phyloP scores from a whole-genome alignment of 2,113 vertebrate genomes.

The Alexandromys fortis region DNA sequence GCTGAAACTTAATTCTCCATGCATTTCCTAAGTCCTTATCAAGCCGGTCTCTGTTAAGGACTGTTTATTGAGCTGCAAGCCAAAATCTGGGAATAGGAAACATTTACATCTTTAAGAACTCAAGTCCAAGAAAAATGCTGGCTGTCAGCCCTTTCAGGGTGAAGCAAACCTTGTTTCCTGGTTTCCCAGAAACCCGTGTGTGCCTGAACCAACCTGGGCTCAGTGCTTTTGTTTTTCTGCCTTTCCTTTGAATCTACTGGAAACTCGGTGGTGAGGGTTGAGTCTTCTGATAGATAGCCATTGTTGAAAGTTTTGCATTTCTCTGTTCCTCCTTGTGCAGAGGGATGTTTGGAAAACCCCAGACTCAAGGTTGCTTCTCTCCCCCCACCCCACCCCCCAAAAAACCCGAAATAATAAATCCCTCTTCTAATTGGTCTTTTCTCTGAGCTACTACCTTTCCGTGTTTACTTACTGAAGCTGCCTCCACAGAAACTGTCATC shows the following conservation, averaged over 20 bases:
- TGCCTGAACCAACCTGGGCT: neutral
- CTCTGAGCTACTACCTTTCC: neutral
- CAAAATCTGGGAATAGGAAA: slow-evolving; percentile 56
- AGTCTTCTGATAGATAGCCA: slow-evolving; percentile 4
- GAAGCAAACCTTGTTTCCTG: slow-evolving; percentile 51
- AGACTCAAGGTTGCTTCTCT: neutral
- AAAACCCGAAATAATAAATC: neutral
- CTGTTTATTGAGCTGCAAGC: neutral
- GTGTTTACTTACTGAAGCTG: slow-evolving; percentile 28
- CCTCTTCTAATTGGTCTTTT: slow-evolving; percentile 1
- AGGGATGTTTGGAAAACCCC: slow-evolving; percentile 5
- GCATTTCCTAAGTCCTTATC: slow-evolving; percentile 61
- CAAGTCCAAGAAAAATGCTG: slow-evolving; percentile 56
- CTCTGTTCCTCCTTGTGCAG: neutral
- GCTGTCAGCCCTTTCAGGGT: slow-evolving; percentile 1
- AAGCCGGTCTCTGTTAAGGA: slow-evolving; percentile 34
- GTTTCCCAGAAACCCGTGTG: slow-evolving; percentile 60
- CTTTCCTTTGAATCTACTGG: slow-evolving; percentile 46
- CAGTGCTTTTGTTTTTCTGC: neutral
- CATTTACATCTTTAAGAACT: slow-evolving; percentile 54
- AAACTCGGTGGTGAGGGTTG: slow-evolving; percentile 28
- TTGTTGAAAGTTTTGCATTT: slow-evolving; percentile 25
- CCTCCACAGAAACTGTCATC: neutral
- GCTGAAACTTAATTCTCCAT: neutral
- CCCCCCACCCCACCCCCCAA: fast-evolving